A percentile compares a stretch with the other conserved stretches of the same genome.
Conservation (phyloP, 2,888 invertebrate species). For the Escarpia spicata region DNA sequence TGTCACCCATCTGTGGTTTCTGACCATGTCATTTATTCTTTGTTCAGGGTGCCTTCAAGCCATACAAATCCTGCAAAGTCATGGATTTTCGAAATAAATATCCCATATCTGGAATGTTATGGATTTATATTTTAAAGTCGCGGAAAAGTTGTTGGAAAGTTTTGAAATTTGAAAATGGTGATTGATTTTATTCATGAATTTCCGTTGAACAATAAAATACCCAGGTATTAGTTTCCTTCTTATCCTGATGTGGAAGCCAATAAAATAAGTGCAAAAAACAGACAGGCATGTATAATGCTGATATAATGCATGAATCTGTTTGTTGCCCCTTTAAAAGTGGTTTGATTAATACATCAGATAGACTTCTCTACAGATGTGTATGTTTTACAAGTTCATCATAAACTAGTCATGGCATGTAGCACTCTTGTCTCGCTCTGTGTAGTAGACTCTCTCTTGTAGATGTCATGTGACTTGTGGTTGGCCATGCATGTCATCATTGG, state of each 20-base stretch:
- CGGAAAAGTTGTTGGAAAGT: background rate
- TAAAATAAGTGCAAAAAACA: background rate
- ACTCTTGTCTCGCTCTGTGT: background rate
- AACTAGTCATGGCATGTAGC: background rate
- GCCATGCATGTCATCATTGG: background rate
- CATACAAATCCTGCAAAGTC: background rate
- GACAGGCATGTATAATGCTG: background rate
- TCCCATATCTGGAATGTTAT: background rate
- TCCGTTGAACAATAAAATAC: background rate
- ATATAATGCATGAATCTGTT: background rate
- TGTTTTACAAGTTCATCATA: background rate
- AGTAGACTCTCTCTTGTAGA: background rate
- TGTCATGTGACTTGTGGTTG: background rate
- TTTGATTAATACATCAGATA: background rate
- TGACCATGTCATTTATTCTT: background rate
- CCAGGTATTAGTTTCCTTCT: background rate
- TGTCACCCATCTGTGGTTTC: background rate
- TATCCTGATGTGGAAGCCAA: background rate
- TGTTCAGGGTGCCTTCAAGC: background rate
- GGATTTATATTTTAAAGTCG: background rate
- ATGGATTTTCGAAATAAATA: background rate
- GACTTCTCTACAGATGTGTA: conserved; percentile 1
- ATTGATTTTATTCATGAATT: background rate
- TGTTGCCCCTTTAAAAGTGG: background rate
- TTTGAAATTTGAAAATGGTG: background rate